Base-by-base conservation (phyloP, 2,888 invertebrate genomes). In the Leucania comma region DNA sequence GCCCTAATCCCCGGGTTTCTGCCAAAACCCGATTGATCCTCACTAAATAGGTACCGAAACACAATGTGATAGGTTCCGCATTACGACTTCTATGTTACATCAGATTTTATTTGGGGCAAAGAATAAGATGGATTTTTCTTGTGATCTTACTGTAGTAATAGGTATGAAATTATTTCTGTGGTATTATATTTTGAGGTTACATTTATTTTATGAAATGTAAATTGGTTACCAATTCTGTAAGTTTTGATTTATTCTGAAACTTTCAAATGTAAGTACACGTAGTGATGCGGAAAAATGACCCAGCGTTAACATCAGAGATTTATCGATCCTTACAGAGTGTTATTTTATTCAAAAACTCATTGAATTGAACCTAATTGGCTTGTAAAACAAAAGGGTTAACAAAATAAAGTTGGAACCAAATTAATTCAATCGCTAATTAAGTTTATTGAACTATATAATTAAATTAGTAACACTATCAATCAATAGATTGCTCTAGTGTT, bases 1-100 rank as follows among this genome's bases (percentile, higher is more conserved):
- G 54, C 51, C 61, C 12, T 82, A 86, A 74, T 87, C 87, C 78
- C 56, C 78, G 81, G 87, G 80, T 81, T 87, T 82, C 71, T 22
- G 20, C 53, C 42, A 67, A 84, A 88, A 82, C 84, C 84, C 69
- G 66, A 82, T 86, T 88, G 82, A 89, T 88, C 87, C 87, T 61
- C 65, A 83, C 87, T 87, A 88, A 89, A 89, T 87, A 86, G 88
- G 80, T 81, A 88, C 76, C 67, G 70, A 70, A 67, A 72, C 67
- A 72, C 57, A 56, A 75, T 69, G 51, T 67, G 70, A 78, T 75
- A 67, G 72, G 64, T 76, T 75, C 57, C 53, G 65, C 67, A 74
- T 64, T 80, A 71, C 72, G 66, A 57, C 63, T 56, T 46, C 51
- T 46, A 50, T 38, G 57, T 58, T 53, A 59, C n/a, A 66, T 17